Evolutionary conservation across 2,888 invertebrate species (phyloP).

Genomic region (Spialia ferax): DNA sequence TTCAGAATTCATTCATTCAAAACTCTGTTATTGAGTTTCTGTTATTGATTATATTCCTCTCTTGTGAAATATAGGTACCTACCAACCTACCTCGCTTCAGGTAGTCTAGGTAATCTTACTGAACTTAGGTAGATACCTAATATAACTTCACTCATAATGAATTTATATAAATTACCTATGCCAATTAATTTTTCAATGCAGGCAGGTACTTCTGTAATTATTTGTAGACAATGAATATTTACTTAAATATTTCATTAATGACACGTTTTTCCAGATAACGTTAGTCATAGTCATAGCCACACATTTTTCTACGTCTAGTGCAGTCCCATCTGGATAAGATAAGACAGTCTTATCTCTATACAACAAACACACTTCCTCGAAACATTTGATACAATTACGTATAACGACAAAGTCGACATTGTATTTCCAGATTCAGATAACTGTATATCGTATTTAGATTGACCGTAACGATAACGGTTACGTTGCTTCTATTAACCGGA

Average conservation of each 20-base stretch:
- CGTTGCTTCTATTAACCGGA: background rate
- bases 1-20: too few relatives aligned
- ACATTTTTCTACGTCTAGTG: constrained; percentile 34
- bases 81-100: too few relatives aligned
- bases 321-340: constrained; percentile 38
- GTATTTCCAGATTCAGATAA: background rate
- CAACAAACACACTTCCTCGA: background rate
- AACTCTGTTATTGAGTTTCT: too few relatives aligned
- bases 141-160: too few relatives aligned
- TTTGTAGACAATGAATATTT: background rate
- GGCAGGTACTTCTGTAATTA: too few relatives aligned
- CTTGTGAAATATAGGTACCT: too few relatives aligned
- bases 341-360: constrained; percentile 16
- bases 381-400: background rate
- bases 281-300: constrained; percentile 14
- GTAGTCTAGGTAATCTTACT: too few relatives aligned
- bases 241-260: constrained; percentile 30
- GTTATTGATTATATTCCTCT: too few relatives aligned
- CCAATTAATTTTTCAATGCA: too few relatives aligned
- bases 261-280: constrained; percentile 27
- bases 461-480: constrained; percentile 1
- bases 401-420: background rate
- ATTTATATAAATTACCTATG: too few relatives aligned
- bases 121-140: too few relatives aligned
- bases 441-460: background rate